phyloP scores from a whole-genome alignment of 2,113 vertebrate species.

The Electrona antarctica region DNA sequence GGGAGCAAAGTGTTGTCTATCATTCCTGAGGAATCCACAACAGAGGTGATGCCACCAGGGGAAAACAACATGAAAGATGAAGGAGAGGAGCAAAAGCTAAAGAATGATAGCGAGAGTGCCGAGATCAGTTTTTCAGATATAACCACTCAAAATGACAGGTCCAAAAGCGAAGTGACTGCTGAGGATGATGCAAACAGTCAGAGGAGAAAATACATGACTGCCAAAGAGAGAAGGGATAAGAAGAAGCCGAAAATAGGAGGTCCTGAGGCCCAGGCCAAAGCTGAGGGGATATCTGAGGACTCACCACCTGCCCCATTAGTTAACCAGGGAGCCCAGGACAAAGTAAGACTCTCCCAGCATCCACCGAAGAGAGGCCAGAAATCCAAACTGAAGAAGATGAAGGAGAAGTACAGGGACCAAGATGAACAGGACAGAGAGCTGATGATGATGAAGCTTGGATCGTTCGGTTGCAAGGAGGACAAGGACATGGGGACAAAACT shows the following conservation, averaged over 20 bases:
- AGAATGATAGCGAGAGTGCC: conserved; percentile 38
- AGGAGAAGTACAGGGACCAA: conserved; percentile 98
- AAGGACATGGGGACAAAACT: conserved; percentile 87
- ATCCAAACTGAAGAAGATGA: conserved; percentile 98
- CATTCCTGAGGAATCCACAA: conserved; percentile 13
- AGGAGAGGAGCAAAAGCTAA: conserved; percentile 18
- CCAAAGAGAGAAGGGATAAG: conserved; percentile 96
- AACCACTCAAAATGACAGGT: conserved; percentile 68
- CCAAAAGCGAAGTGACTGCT: conserved; percentile 74
- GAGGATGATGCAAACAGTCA: conserved; percentile 82
- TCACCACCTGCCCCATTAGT: background rate
- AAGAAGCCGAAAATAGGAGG: conserved; percentile 82
- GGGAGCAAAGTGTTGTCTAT: conserved; percentile 11
- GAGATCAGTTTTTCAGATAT: conserved; percentile 89
- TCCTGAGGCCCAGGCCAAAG: background rate
- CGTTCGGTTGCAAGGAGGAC: conserved; percentile 90
- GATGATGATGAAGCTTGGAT: conserved; percentile 95
- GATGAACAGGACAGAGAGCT: conserved; percentile 96
- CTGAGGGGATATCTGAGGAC: conserved; percentile 61
- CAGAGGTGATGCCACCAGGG: background rate
- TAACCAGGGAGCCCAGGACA: too few species aligned
- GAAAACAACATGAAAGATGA: conserved; percentile 10
- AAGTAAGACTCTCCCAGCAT: conserved; percentile 61
- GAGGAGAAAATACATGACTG: conserved; percentile 88
- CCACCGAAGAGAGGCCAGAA: conserved; percentile 91